These are phyloP conservation scores for Prolemur simus DNA, from an alignment of 2,113 vertebrate species.

Conservation along the genomic window DNA sequence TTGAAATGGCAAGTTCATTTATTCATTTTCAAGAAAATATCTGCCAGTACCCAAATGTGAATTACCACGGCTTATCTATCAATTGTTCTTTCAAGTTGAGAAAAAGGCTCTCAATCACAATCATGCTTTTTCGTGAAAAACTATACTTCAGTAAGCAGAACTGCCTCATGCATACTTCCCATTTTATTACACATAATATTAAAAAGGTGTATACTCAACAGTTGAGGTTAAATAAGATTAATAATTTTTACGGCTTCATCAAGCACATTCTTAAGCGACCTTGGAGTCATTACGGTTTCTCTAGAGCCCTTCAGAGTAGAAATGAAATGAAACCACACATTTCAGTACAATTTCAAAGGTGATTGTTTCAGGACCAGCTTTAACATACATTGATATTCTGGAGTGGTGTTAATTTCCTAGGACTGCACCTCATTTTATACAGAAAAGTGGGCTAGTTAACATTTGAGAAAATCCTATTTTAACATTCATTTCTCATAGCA, in stretches of 20 bases:
- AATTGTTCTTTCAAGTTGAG: not conserved
- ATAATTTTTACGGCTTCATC: not conserved
- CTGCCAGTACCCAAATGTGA: not conserved
- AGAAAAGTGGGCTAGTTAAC: not conserved
- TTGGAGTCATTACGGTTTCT: not conserved
- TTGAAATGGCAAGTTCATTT: not conserved
- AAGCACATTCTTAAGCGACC: not conserved
- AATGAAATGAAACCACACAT: slow-evolving; percentile 44
- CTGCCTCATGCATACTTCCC: not conserved
- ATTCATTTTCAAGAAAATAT: not conserved
- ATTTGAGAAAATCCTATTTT: not conserved
- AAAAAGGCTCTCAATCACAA: not conserved
- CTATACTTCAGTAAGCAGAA: not conserved
- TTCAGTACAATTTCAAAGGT: not conserved
- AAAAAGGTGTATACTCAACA: not conserved
- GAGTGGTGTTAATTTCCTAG: not conserved
- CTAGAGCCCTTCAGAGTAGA: not conserved
- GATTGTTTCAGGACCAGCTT: not conserved
- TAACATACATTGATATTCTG: not conserved
- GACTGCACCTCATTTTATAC: not conserved
- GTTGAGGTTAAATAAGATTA: not conserved
- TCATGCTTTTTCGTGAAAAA: not conserved
- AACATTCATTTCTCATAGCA: not conserved
- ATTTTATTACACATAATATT: not conserved
- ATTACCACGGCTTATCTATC: not conserved